Percentiles rank a stretch among this genome's conserved stretches.
Conservation (phyloP, 2,888 invertebrate species). For the Pimpla rufipes region DNA sequence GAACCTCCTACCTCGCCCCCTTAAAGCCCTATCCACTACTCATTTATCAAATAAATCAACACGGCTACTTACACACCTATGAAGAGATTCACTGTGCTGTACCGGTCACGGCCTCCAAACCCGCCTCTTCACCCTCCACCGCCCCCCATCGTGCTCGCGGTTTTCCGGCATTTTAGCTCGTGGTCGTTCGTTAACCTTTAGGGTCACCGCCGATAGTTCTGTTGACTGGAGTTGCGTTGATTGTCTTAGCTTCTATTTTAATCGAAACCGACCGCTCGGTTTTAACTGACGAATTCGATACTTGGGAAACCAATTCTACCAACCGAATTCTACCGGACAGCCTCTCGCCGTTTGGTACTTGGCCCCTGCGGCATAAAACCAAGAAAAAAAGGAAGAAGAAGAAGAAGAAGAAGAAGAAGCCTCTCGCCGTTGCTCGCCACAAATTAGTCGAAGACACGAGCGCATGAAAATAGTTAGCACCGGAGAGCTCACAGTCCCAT, state of each 20-base stretch:
- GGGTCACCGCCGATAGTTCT: neutral
- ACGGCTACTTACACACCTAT: conserved; percentile 82
- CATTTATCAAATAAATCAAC: conserved; percentile 85
- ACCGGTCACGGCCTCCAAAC: conserved; percentile 72
- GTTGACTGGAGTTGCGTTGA: neutral
- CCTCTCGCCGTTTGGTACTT: too few species aligned
- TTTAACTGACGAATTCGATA: too few species aligned
- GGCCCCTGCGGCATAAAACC: too few species aligned
- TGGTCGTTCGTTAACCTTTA: conserved; percentile 14
- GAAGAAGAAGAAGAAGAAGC: too few species aligned
- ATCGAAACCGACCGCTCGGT: neutral
- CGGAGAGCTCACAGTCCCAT: neutral
- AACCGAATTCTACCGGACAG: too few species aligned
- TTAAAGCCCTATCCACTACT: conserved; percentile 82
- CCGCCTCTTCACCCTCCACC: neutral
- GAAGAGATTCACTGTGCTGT: conserved; percentile 77
- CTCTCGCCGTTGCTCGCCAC: too few species aligned
- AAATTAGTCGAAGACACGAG: neutral
- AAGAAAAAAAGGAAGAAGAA: too few species aligned
- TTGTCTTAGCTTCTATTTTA: neutral
- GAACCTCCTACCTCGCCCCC: conserved; percentile 74
- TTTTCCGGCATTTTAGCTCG: conserved; percentile 4
- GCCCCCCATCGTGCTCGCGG: neutral
- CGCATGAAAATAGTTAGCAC: neutral
- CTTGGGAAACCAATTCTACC: too few species aligned